Evolutionary conservation across 2,797 vertebrate species (phyloP), one percentile per base, ranked within the genome.

Genomic region (Pterois miles): DNA sequence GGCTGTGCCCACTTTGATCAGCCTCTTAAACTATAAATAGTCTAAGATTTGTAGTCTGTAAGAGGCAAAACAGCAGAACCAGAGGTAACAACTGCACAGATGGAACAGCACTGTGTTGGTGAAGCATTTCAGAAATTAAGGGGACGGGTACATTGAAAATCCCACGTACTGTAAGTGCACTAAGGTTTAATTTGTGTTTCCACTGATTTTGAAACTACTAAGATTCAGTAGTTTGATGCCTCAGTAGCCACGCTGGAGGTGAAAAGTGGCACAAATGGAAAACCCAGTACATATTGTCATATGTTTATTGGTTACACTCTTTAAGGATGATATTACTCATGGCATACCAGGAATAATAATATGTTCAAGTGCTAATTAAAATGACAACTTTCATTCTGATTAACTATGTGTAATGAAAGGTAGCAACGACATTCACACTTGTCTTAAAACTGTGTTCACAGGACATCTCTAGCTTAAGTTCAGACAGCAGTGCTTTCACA

Each of bases 11-110:
- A 1, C 54, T 60, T 66, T 72, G 57, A 43, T 72, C 16, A 16
- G 43, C 40, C 40, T 34, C 53, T 80, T 72, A 72, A 62, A 23
- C 43, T 40, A 52, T 56, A 66, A 70, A 73, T 53, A 50, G 57
- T 64, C 64, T 59, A 67, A 64, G 75, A 34, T 68, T 69, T 70
- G 20, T n/a, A 38, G 23, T 52, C 57, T 66, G 48, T 23, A 8
- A 43, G 23, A 78, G 29, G 16, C 38, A 65, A 54, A 59, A 57
- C 25, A 68, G 43, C 23, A 57, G 20, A 57, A 68, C 56, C 33
- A 65, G 56, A 67, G 66, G 34, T 22, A 76, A 60, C 38, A 63
- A 10, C 36, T 29, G 36, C 34, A 38, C 40, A 68, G 71, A 76
- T 58, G 57, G 67, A 71, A 59, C n/a, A 48, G n/a, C 46, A 48